Evolutionary conservation across 1,140 invertebrate genomes (phyloP), one percentile per base, ranked within the genome.

Genomic region (Calycopis cecrops): DNA sequence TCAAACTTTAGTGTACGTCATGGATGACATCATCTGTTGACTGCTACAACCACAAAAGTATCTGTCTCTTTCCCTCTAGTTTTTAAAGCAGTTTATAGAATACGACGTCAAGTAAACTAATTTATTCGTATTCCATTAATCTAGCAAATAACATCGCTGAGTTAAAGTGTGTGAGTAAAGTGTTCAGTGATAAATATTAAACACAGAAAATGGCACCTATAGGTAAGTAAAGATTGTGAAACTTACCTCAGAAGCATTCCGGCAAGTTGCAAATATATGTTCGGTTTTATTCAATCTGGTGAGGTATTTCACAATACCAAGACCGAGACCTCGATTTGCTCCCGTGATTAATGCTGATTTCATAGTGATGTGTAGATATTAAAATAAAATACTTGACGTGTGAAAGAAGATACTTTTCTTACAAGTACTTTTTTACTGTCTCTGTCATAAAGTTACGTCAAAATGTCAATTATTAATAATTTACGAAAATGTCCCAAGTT

Each of bases 311-410:
- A 97, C 92, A 52, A 98, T 87, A 47, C 95, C 95, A 34, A 97
- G 85, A 12, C 96, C 96, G 44, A 98, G 81, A 1, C 97, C 96
- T 37, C 96, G 91, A 76, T 97, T 97, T 50, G 93, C 93, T 16
- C 96, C 96, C 8, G 96, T 98, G 57, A 97, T 92, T 59, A 98
- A 84, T 62, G 97, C 91, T 35, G 93, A 93, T 62, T 91, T 93
- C 93, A 95, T 94, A 63, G 62, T 87, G 54, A 57, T 33, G 57
- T 49, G 34, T 53, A 57, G 40, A 42, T 38, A 34, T 49, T 38
- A 52, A 48, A 21, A 38, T 12, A 42, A 48, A 65, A 62, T 49
- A 57, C 57, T 64, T 73, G 69, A 78, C 70, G 63, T 69, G 63
- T 63, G 9, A 59, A 67, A 59, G 55, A 62, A 68, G 67, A 60